These are phyloP conservation scores for Mayetiola destructor DNA, from an alignment of 2,888 invertebrate species.

Conservation along the genomic window DNA sequence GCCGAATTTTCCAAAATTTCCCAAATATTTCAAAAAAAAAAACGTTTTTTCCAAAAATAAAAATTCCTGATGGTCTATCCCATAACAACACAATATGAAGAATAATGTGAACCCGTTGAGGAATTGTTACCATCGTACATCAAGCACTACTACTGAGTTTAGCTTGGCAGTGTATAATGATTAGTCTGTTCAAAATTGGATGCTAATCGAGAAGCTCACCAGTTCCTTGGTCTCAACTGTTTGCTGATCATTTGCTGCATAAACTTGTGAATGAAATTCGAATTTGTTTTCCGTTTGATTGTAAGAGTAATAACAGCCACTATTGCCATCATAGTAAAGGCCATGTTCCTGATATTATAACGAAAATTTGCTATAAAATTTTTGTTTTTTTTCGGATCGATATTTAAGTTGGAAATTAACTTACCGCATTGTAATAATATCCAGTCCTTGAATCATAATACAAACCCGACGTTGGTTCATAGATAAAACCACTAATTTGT, in stretches of 20 bases:
- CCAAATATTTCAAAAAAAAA: no score
- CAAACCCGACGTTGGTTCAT: constrained; percentile 71
- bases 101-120: no score
- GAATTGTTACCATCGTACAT: no score
- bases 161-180: no score
- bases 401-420: constrained; percentile 23
- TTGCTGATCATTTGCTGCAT: constrained; percentile 30
- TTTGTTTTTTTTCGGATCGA: background rate
- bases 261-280: constrained; percentile 66
- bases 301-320: constrained; percentile 70
- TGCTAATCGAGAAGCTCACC: constrained; percentile 21
- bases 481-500: constrained; percentile 65
- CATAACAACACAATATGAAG: no score
- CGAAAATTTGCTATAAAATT: no score
- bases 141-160: no score
- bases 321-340: constrained; percentile 77
- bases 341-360: constrained; percentile 54
- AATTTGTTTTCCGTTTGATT: constrained; percentile 60
- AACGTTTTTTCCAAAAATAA: no score
- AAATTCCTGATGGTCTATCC: no score
- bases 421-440: constrained; percentile 80
- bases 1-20: no score
- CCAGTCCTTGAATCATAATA: constrained; percentile 81
- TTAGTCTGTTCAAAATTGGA: no score
- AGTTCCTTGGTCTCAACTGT: constrained; percentile 20